Evolutionary conservation across 2,797 vertebrate genomes (phyloP).

Genomic region (Myripristis jacobus): DNA sequence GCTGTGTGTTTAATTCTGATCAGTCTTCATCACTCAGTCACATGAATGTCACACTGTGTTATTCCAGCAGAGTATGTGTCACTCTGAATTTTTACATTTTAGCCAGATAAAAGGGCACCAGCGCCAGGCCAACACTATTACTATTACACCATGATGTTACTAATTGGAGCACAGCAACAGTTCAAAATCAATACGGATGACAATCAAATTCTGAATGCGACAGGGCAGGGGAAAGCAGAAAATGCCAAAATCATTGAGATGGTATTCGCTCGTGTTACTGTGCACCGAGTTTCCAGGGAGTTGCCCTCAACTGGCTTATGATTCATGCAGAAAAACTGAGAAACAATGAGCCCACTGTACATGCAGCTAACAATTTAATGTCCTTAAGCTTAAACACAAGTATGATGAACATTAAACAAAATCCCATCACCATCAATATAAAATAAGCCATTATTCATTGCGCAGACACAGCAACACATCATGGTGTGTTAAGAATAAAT

Average conservation of each 20-base stretch:
- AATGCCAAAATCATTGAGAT: slow-evolving; percentile 35
- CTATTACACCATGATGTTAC: neutral
- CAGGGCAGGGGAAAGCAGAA: slow-evolving; percentile 2
- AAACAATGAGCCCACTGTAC: slow-evolving; percentile 44
- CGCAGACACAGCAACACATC: neutral
- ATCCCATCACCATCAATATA: neutral
- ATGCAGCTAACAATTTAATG: slow-evolving; percentile 14
- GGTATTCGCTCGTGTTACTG: slow-evolving; percentile 53
- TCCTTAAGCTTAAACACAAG: slow-evolving; percentile 15
- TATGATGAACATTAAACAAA: slow-evolving; percentile 12
- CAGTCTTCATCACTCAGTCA: slow-evolving; percentile 35
- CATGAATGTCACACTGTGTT: slow-evolving; percentile 7
- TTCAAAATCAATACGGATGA: slow-evolving; percentile 49
- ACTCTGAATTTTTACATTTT: slow-evolving; percentile 17
- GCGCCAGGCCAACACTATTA: neutral
- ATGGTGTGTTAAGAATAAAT: slow-evolving; percentile 21
- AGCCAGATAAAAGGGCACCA: slow-evolving; percentile 49
- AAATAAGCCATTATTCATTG: neutral
- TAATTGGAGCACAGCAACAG: slow-evolving; percentile 25
- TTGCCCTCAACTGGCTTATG: slow-evolving; percentile 28
- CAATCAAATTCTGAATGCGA: slow-evolving; percentile 44
- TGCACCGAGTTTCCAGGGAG: slow-evolving; percentile 60
- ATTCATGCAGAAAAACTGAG: slow-evolving; percentile 31
- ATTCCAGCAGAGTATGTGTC: neutral
- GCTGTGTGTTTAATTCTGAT: slow-evolving; percentile 7